Percentiles rank a stretch among this genome's conserved stretches.
Conservation (phyloP, 2,888 invertebrate species). For the Troilus luridus region DNA sequence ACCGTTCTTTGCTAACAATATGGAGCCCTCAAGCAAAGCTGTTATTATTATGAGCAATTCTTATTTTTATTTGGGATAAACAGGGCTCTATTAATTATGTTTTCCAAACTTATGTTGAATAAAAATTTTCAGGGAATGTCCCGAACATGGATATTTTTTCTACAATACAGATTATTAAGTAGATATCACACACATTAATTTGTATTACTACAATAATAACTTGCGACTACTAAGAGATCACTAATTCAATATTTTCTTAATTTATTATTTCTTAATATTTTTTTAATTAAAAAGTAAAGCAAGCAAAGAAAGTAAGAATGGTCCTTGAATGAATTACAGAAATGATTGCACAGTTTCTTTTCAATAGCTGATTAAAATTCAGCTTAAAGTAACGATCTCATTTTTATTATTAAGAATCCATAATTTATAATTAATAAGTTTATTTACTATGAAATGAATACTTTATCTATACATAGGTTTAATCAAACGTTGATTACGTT, state of each 20-base stretch:
- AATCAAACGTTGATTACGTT: too few species aligned
- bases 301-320: neutral
- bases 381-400: neutral
- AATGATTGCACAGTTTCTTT: neutral
- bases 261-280: neutral
- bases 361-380: neutral
- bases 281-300: neutral
- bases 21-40: neutral
- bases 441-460: too few species aligned
- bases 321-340: too few species aligned
- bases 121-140: too few species aligned
- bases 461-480: too few species aligned
- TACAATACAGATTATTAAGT: too few species aligned
- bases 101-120: neutral
- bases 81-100: neutral
- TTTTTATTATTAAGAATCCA: neutral
- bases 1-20: neutral
- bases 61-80: neutral
- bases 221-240: neutral
- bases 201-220: neutral
- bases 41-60: neutral
- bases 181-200: too few species aligned
- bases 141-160: too few species aligned
- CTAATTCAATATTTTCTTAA: neutral
- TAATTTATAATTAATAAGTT: too few species aligned